These are phyloP conservation scores for Chalcis sispes DNA, from an alignment of 2,888 invertebrate species.

Conservation along the genomic window DNA sequence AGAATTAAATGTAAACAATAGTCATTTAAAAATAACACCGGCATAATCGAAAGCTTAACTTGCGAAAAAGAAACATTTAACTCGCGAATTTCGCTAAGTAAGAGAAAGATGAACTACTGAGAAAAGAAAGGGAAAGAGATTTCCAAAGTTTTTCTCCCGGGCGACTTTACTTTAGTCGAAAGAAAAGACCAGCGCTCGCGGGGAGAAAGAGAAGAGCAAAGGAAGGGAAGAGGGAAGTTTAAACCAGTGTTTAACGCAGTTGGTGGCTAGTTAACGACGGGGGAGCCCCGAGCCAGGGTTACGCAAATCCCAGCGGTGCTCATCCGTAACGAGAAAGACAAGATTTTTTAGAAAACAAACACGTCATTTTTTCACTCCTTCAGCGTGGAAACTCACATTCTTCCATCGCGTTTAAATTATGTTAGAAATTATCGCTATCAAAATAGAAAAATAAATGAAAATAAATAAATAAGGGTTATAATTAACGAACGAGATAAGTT, in stretches of 20 bases:
- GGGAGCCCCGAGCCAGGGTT: slow-evolving; percentile 61
- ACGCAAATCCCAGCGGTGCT: slow-evolving; percentile 66
- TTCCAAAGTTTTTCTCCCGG: slow-evolving; percentile 56
- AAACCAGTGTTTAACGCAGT: slow-evolving; percentile 72
- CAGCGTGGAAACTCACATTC: neutral
- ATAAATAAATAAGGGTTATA: no score
- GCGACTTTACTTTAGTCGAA: no score
- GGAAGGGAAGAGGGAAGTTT: slow-evolving; percentile 66
- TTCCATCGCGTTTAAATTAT: slow-evolving; percentile 3
- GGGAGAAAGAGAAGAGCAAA: slow-evolving; percentile 57
- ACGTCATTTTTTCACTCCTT: neutral
- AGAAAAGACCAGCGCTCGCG: no score
- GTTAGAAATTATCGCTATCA: slow-evolving; percentile 4
- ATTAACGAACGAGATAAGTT: neutral
- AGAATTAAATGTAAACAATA: no score
- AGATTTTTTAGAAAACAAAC: slow-evolving; percentile 34
- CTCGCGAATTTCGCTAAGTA: neutral
- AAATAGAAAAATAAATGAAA: neutral
- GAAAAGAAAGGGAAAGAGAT: slow-evolving; percentile 5
- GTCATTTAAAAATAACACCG: no score
- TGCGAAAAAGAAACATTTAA: slow-evolving; percentile 5
- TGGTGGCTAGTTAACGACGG: slow-evolving; percentile 69
- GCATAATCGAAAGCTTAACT: neutral
- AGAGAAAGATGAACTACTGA: neutral
- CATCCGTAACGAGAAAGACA: slow-evolving; percentile 45